Evolutionary conservation across 2,888 invertebrate species (phyloP), one percentile per base, ranked within the genome.

Genomic region (Limnephilus marmoratus): DNA sequence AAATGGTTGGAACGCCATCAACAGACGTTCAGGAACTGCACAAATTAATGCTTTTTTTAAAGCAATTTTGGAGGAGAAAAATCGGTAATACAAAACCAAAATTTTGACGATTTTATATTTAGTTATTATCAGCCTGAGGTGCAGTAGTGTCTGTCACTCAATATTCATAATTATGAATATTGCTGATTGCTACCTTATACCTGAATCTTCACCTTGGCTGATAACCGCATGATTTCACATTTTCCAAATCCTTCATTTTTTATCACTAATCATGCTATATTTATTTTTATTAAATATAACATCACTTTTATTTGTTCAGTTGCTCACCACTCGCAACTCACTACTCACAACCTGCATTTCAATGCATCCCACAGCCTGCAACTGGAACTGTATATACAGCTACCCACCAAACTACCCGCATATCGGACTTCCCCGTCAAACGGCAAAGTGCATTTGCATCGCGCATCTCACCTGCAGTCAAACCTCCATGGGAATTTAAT

Each of bases 401-500:
- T 24, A 68, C 18, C 18, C 68, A 24, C 24, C 68, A 24, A 68
- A 15, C 24, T 83, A 37, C 83, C 83, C 83, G 37, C 37, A 37
- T 83, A 34, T 83, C 83, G 24, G 37, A 24, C 83, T 13, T 37
- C 37, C 83, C 34, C 83, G 83, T 83, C 83, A 83, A 83, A 83
- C 24, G 37, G 83, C 83, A n/a, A n/a, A 90, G 31, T 85, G 90
- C 41, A 93, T 91, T 93, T 93, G 91, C 91, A 93, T 91, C 91
- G 91, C 88, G 86, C 68, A n/a, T 68, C 68, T 68, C 68, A n/a
- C 91, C 90, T 90, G 91, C 89, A 91, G 93, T 93, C 93, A 93
- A 90, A 90, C 90, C 31, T 85, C 81, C 93, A 91, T 91, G 93
- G 93, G 93, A 93, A 90, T 93, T 90, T 90, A 93, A 93, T 93